These are phyloP conservation scores for Phenganax marumi DNA, from an alignment of 92 coral and sea anemone genomes.

Conservation along the genomic window DNA sequence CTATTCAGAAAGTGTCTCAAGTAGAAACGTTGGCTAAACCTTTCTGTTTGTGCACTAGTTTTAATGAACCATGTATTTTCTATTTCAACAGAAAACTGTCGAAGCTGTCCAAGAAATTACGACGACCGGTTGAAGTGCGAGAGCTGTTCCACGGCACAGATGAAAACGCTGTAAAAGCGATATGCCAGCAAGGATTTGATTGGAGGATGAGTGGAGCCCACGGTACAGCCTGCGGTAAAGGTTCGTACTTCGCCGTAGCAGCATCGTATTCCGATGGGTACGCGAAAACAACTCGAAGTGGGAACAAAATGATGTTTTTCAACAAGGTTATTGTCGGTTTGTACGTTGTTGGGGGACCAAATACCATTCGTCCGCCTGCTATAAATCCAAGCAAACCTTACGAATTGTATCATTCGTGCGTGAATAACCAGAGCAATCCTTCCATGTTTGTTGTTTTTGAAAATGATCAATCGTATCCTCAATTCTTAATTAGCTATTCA, in stretches of 20 bases:
- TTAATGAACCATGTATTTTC: background rate
- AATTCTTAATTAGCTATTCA: slow-evolving; percentile 70
- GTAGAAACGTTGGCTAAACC: too few relatives aligned
- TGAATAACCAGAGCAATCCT: slow-evolving; percentile 59
- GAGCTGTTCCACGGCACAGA: slow-evolving; percentile 81
- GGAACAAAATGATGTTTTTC: slow-evolving; percentile 66
- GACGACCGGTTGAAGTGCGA: slow-evolving; percentile 66
- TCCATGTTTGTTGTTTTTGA: slow-evolving; percentile 79
- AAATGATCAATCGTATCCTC: slow-evolving; percentile 82
- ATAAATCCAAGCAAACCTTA: slow-evolving; percentile 69
- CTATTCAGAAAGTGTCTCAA: too few relatives aligned
- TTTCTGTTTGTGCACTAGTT: too few relatives aligned
- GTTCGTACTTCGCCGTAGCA: slow-evolving; percentile 79
- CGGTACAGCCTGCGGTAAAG: slow-evolving; percentile 76
- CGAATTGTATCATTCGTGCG: slow-evolving; percentile 75
- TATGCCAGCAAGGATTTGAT: slow-evolving; percentile 93
- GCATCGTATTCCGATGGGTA: slow-evolving; percentile 79
- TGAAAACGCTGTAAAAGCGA: slow-evolving; percentile 57
- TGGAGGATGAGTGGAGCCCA: slow-evolving; percentile 93
- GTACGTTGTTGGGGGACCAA: slow-evolving; percentile 53
- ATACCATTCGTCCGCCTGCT: slow-evolving; percentile 70
- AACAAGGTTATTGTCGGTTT: slow-evolving; percentile 79
- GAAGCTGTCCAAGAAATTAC: slow-evolving; percentile 43
- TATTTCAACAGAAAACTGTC: slow-evolving; percentile 17
- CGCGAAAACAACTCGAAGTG: slow-evolving; percentile 18